Base-by-base conservation (phyloP, 2,888 invertebrate species). In the Netelia fuscicornis region DNA sequence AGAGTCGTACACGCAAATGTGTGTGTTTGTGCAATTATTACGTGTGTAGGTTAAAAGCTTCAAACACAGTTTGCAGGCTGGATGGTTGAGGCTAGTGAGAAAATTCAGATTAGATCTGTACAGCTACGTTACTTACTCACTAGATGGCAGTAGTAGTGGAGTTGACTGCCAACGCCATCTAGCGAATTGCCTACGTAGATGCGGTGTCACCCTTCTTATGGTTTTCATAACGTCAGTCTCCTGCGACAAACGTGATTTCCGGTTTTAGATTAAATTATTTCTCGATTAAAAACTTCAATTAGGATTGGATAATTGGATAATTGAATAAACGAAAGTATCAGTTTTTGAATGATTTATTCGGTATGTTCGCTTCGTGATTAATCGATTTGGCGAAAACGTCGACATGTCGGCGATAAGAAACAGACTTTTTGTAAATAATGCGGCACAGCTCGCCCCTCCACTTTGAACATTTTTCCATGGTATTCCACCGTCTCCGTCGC, bases 241-340 rank as follows among this genome's bases (percentile, higher is more conserved):
- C 67, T 23, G 56, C 11, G 13, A 20, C 13, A 23, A 75, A 58
- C 76, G 81, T 81, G 70, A 70, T 13, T 71, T 81, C 81, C 81
- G 82, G 56, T 52, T 78, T 62, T 68, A 71, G 67, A 82, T 82
- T 76, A 82, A 82, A 77, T 71, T 72, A 78, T 83, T 68, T 44
- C 52, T 60, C 72, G 58, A 64, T 76, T 76, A 56, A 62, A 42
- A 20, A n/a, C 25, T 44, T 58, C 37, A 65, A 82, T 82, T 77
- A 71, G 65, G 71, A 54, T 79, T 62, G 64, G 54, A 79, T 79
- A 62, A 79, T 70, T 64, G 62, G 30, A 71, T 23, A 79, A 37
- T 70, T 20, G 44, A 62, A 70, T 70, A 78, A 37, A 70, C 23
- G 20, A 44, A n/a, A 11, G 67, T 48, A 44, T 58, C 11, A 1